phyloP scores from a whole-genome alignment of 1,140 invertebrate genomes.

The Lanistes nyassanus region DNA sequence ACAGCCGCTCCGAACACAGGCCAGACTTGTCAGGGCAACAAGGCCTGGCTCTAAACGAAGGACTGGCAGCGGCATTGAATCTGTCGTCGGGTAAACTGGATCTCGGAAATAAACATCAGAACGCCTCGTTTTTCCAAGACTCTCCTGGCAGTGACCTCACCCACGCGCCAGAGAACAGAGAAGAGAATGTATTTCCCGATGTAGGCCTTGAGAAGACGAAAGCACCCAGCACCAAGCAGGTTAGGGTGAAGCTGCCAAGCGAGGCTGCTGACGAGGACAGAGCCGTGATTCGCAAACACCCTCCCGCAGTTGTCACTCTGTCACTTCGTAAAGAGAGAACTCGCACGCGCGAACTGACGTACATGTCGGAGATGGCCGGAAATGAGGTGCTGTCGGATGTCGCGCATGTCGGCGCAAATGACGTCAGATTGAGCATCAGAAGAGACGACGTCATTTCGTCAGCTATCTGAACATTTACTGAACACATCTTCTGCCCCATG shows the following conservation, averaged over 20 bases:
- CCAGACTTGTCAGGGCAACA: no score
- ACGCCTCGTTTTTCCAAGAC: no score
- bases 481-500: no score
- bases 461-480: not conserved
- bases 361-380: constrained; percentile 21
- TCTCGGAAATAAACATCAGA: no score
- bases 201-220: not conserved
- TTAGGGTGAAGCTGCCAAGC: not conserved
- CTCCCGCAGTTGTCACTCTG: constrained; percentile 1
- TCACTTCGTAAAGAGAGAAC: constrained; percentile 13
- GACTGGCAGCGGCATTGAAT: no score
- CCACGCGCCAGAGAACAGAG: no score
- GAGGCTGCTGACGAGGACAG: not conserved
- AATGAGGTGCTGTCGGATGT: constrained; percentile 11
- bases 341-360: constrained; percentile 17
- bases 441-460: not conserved
- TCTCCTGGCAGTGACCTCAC: no score
- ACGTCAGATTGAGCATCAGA: not conserved
- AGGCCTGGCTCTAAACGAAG: no score
- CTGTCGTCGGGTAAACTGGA: no score
- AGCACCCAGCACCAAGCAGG: not conserved
- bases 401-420: constrained; percentile 4
- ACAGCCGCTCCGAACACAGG: no score
- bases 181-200: not conserved
- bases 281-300: not conserved